Evolutionary conservation across 2,888 invertebrate species (phyloP).

Genomic region (Athrips mouffetella): DNA sequence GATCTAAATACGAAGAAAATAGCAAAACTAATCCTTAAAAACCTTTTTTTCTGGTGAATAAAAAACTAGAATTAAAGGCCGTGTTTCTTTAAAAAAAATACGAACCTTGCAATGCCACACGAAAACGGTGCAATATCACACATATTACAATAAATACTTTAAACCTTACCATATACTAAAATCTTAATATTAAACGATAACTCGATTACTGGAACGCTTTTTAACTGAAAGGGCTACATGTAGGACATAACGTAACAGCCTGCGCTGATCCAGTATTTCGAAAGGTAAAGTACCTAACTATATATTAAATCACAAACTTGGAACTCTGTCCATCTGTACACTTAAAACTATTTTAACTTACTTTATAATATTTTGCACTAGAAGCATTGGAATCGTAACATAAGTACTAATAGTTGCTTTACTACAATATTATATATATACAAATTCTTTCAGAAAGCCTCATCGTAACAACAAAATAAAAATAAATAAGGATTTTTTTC

Average conservation of each 20-base stretch:
- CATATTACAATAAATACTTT: constrained; percentile 17
- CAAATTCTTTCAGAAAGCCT: constrained; percentile 10
- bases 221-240: neutral
- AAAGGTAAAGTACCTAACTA: no score
- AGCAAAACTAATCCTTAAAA: no score
- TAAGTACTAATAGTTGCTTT: constrained; percentile 23
- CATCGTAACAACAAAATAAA: neutral
- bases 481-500: neutral
- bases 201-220: constrained; percentile 3
- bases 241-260: neutral
- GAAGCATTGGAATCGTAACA: constrained; percentile 60
- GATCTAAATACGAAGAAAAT: no score
- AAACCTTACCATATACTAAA: neutral
- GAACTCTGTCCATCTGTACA: constrained; percentile 24
- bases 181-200: neutral
- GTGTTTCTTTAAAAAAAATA: neutral
- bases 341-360: constrained; percentile 27
- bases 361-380: constrained; percentile 46
- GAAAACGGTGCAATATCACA: constrained; percentile 23
- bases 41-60: no score
- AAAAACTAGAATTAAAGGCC: no score
- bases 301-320: constrained; percentile 45
- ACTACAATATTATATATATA: constrained; percentile 7
- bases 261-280: constrained; percentile 4
- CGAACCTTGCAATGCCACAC: constrained; percentile 17